These are phyloP conservation scores for Muscidifurax raptorellus DNA, from an alignment of 1,140 invertebrate species.

Conservation along the genomic window DNA sequence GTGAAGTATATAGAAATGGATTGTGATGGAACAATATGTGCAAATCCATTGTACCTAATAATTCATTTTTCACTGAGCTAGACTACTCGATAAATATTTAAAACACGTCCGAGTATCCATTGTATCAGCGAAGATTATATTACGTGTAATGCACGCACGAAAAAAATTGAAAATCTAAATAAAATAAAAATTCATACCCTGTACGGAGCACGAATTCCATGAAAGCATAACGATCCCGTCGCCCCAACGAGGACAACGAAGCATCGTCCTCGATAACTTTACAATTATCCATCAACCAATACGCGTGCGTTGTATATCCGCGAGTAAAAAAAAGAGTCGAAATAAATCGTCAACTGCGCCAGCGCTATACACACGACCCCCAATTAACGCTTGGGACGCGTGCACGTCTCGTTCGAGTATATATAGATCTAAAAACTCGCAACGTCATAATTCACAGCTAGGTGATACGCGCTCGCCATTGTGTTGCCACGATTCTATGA, in stretches of 20 bases:
- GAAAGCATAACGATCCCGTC: neutral
- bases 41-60: too few species aligned
- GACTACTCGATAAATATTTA: too few species aligned
- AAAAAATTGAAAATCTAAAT: too few species aligned
- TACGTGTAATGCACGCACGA: too few species aligned
- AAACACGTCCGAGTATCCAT: too few species aligned
- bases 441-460: constrained; percentile 35
- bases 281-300: neutral
- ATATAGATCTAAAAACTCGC: constrained; percentile 16
- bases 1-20: too few species aligned
- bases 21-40: too few species aligned
- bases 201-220: too few species aligned
- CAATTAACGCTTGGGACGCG: neutral
- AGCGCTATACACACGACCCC: neutral
- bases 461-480: constrained; percentile 31
- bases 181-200: too few species aligned
- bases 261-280: neutral
- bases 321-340: neutral
- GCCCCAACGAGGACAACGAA: neutral
- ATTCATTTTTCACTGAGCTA: too few species aligned
- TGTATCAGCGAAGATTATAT: too few species aligned
- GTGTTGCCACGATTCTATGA: constrained; percentile 35
- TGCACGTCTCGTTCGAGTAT: neutral
- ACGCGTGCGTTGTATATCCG: neutral
- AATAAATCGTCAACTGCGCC: constrained; percentile 23